phyloP scores from a whole-genome alignment of 1,140 invertebrate genomes.

The Bombus affinis region DNA sequence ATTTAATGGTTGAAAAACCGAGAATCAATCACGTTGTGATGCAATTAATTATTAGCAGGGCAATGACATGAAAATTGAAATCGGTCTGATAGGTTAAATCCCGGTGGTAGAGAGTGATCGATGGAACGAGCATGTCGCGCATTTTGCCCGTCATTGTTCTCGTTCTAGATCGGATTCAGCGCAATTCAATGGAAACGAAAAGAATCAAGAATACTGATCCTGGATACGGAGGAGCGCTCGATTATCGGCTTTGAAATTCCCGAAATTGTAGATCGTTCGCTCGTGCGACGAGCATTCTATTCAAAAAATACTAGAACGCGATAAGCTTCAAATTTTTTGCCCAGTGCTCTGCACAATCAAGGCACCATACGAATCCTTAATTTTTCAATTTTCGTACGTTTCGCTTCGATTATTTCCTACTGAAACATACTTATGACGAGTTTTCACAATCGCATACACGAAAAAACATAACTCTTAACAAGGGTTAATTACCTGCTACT shows the following conservation, averaged over 20 bases:
- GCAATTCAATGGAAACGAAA: conserved; percentile 29
- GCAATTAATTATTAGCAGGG: neutral
- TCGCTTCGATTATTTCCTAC: neutral
- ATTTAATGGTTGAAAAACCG: too few relatives aligned
- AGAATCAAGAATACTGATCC: conserved; percentile 23
- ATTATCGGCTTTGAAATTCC: conserved; percentile 13
- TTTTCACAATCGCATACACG: neutral
- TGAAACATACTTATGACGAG: too few relatives aligned
- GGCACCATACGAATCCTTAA: too few relatives aligned
- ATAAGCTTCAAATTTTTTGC: neutral
- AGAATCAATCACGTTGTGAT: too few relatives aligned
- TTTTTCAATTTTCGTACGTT: neutral
- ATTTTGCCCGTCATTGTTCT: conserved; percentile 29
- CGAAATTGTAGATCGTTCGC: neutral
- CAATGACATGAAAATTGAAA: neutral
- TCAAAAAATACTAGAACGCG: neutral
- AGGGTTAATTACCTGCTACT: conserved; percentile 87
- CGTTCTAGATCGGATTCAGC: neutral
- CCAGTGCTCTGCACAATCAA: neutral
- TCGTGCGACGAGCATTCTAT: neutral
- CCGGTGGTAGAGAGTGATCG: neutral
- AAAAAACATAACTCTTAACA: neutral
- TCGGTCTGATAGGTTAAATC: neutral
- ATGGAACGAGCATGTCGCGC: conserved; percentile 15
- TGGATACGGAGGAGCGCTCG: conserved; percentile 5